Evolutionary conservation across 1,140 invertebrate genomes (phyloP).

Genomic region (Drosophila miranda): DNA sequence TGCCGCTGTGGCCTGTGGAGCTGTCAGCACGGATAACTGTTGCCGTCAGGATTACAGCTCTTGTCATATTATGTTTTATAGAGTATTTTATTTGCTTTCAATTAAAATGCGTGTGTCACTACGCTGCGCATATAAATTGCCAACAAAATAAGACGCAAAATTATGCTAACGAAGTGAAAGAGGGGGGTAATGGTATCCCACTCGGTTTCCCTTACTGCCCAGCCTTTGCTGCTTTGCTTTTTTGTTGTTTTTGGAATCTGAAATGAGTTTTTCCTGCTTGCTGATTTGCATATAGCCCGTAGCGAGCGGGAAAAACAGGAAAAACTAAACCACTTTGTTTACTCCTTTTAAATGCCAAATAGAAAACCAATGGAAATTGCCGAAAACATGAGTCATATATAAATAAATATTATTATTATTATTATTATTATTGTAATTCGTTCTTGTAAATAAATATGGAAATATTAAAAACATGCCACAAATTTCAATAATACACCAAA

Average conservation of each 20-base stretch:
- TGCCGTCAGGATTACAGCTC: slow-evolving; percentile 72
- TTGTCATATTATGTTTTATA: slow-evolving; percentile 78
- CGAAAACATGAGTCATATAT: slow-evolving; percentile 27
- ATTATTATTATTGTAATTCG: no score
- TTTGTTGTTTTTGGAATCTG: slow-evolving; percentile 31
- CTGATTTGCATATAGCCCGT: slow-evolving; percentile 45
- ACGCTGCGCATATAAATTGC: slow-evolving; percentile 71
- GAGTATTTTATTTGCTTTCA: slow-evolving; percentile 79
- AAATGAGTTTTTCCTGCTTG: slow-evolving; percentile 52
- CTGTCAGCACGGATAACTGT: slow-evolving; percentile 76
- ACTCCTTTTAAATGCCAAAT: slow-evolving; percentile 35
- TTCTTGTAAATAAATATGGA: no score
- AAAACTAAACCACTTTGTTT: slow-evolving; percentile 67
- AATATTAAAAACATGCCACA: no score
- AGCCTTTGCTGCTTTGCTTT: slow-evolving; percentile 10
- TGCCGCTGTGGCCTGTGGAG: slow-evolving; percentile 12
- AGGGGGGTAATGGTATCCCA: slow-evolving; percentile 1
- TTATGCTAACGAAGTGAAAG: slow-evolving; percentile 62
- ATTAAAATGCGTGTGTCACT: slow-evolving; percentile 76
- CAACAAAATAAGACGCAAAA: slow-evolving; percentile 71
- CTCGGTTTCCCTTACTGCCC: no score
- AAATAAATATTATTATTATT: slow-evolving; percentile 23
- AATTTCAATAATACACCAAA: no score
- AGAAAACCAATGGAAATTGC: slow-evolving; percentile 17
- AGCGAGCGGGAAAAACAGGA: slow-evolving; percentile 41